phyloP scores from a whole-genome alignment of 2,113 vertebrate genomes.

The Pseudolaguvia tuberculata region DNA sequence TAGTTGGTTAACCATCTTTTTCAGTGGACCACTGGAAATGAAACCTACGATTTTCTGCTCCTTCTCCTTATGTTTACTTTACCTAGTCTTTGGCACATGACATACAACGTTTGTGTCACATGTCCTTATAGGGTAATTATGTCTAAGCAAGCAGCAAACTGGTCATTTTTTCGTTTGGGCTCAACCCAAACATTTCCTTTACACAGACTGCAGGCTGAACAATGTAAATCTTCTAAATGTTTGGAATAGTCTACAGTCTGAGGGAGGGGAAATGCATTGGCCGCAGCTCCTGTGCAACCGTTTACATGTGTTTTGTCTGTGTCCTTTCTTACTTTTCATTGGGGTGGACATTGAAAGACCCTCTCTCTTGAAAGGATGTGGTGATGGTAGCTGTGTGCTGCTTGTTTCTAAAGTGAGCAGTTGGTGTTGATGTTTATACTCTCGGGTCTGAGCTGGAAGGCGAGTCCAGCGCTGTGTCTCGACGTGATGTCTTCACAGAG shows the following conservation, averaged over 20 bases:
- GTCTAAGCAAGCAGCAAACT: not conserved
- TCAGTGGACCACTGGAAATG: too few species aligned
- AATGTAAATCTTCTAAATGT: not conserved
- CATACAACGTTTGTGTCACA: not conserved
- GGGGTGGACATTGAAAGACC: too few species aligned
- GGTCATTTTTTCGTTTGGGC: not conserved
- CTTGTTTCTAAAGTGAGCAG: constrained; percentile 29
- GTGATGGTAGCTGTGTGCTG: not conserved
- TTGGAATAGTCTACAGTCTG: not conserved
- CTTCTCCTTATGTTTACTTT: too few species aligned
- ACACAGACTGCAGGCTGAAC: constrained; percentile 6
- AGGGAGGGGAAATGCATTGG: not conserved
- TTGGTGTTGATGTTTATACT: constrained; percentile 14
- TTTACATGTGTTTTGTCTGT: constrained; percentile 23
- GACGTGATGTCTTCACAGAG: constrained; percentile 15
- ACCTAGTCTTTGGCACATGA: not conserved
- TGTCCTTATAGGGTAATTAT: not conserved
- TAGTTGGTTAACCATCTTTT: too few species aligned
- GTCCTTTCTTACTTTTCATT: not conserved
- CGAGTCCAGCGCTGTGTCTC: constrained; percentile 3
- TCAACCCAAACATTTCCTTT: constrained; percentile 18
- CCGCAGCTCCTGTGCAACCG: too few species aligned
- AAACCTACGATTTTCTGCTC: too few species aligned
- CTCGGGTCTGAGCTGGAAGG: not conserved
- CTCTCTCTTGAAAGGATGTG: not conserved